phyloP scores from a whole-genome alignment of 2,888 invertebrate species.

The Choreutis nemorana region DNA sequence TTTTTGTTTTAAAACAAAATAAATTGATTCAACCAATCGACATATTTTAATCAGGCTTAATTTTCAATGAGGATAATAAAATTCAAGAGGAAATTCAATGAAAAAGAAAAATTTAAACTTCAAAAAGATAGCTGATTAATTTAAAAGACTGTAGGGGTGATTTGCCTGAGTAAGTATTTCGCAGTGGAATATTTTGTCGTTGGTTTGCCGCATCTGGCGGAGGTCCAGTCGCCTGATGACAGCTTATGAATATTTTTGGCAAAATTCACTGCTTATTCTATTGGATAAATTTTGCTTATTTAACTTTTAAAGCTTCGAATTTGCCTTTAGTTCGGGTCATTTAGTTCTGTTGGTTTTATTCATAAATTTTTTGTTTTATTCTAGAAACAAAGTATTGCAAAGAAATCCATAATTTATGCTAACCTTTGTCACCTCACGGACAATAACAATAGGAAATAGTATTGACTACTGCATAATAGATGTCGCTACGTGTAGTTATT shows the following conservation, averaged over 20 bases:
- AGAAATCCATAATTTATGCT: no score
- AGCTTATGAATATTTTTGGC: conserved; percentile 66
- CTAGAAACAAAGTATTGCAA: no score
- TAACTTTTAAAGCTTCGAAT: no score
- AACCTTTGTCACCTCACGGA: conserved; percentile 20
- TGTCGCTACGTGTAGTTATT: conserved; percentile 33
- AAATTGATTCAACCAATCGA: no score
- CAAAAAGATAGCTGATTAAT: conserved; percentile 40
- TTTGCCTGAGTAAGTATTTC: conserved; percentile 58
- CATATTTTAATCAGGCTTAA: no score
- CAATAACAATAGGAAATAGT: conserved; percentile 15
- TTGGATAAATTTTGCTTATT: conserved; percentile 38
- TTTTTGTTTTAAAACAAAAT: no score
- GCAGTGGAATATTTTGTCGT: conserved; percentile 59
- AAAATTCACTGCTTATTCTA: conserved; percentile 46
- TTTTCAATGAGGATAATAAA: no score
- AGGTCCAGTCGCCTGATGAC: conserved; percentile 62
- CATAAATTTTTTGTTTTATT: no score
- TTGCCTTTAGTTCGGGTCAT: no score
- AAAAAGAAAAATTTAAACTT: no score
- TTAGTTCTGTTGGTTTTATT: no score
- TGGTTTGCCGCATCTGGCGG: conserved; percentile 58
- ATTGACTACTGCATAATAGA: conserved; percentile 46
- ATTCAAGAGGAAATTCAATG: no score
- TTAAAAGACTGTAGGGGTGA: conserved; percentile 51